Evolutionary conservation across 2,888 invertebrate species (phyloP).

Genomic region (Acholoe squamosa): DNA sequence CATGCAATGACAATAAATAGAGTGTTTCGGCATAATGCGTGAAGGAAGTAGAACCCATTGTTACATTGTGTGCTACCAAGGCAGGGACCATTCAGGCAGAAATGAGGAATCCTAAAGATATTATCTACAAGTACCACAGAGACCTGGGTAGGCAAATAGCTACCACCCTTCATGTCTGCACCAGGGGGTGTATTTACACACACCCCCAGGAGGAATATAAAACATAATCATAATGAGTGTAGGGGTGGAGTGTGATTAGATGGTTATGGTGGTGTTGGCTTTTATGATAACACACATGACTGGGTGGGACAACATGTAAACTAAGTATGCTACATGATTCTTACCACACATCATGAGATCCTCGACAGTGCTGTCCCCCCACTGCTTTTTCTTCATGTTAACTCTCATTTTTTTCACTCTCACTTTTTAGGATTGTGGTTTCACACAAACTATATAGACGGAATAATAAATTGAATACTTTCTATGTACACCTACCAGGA

Average conservation of each 20-base stretch:
- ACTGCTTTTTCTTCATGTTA: no score
- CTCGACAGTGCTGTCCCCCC: background rate
- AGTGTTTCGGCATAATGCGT: background rate
- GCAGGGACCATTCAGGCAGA: background rate
- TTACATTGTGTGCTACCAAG: background rate
- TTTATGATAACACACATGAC: constrained; percentile 33
- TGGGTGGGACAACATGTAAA: constrained; percentile 5
- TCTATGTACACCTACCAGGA: background rate
- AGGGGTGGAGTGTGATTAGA: background rate
- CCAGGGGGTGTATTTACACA: background rate
- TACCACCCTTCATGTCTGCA: background rate
- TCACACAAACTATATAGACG: no score
- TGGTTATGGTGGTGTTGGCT: background rate
- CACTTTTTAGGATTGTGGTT: no score
- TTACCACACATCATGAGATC: no score
- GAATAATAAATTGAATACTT: background rate
- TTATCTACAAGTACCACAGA: constrained; percentile 17
- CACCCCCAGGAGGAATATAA: background rate
- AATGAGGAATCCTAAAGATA: background rate
- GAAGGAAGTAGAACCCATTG: background rate
- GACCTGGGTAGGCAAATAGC: background rate
- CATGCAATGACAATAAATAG: no score
- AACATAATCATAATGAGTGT: background rate
- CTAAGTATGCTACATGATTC: background rate
- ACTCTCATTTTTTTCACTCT: no score